phyloP scores from a whole-genome alignment of 2,888 invertebrate species.

The Caenorhabditis macrosperma region DNA sequence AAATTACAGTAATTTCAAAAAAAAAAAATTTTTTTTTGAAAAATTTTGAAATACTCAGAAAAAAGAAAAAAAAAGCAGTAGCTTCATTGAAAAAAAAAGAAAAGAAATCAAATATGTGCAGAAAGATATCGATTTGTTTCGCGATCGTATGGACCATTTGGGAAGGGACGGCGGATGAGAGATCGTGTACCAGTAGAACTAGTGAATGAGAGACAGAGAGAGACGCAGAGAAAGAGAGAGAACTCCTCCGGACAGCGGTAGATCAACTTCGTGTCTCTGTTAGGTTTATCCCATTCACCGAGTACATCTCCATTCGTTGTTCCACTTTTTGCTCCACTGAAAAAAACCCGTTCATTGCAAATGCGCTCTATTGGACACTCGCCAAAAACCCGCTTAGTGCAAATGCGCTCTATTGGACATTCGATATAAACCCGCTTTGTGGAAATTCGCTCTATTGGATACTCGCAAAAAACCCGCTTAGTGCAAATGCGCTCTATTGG shows the following conservation, averaged over 20 bases:
- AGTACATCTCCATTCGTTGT: constrained; percentile 56
- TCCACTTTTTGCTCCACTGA: constrained; percentile 60
- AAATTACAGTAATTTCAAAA: no score
- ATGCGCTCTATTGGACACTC: not conserved
- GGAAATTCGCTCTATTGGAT: not conserved
- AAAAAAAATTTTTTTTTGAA: no score
- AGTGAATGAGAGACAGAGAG: no score
- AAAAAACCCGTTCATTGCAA: constrained; percentile 5
- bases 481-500: not conserved
- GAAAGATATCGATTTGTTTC: not conserved
- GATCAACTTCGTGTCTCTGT: constrained; percentile 43
- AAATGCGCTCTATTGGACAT: not conserved
- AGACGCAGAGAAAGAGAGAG: no score
- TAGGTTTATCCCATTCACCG: constrained; percentile 44
- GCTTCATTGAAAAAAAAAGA: no score
- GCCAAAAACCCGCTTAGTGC: not conserved
- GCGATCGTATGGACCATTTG: no score
- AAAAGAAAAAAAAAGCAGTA: no score
- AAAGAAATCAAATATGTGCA: constrained; percentile 1
- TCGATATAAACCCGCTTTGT: not conserved
- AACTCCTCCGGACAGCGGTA: no score
- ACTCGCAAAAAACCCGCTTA: not conserved
- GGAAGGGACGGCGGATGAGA: no score
- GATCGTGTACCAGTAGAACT: no score
- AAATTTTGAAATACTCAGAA: no score